Evolutionary conservation across 2,797 vertebrate genomes (phyloP).

Genomic region (Babyrousa celebensis): DNA sequence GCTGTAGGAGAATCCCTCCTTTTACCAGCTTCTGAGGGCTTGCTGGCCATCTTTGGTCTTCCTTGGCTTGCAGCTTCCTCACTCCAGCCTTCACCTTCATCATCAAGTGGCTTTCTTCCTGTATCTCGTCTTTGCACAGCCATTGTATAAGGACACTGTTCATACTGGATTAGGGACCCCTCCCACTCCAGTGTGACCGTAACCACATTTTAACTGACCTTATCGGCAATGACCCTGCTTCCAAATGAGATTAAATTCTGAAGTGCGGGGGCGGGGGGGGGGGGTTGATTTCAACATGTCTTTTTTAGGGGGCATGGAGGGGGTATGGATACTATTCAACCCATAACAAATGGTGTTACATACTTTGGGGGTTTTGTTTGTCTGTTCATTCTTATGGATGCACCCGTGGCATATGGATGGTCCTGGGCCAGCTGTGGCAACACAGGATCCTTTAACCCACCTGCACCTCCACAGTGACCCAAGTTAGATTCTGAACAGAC

Average conservation of each 20-base stretch:
- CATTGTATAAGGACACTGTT: not conserved
- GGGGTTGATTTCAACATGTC: not conserved
- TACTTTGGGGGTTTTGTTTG: too few species aligned
- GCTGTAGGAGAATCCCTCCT: not conserved
- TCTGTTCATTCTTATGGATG: too few species aligned
- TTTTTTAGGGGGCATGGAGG: not conserved
- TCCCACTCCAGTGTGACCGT: not conserved
- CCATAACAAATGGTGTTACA: not conserved
- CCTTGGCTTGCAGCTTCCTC: not conserved
- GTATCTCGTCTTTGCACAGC: not conserved
- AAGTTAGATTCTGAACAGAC: too few species aligned
- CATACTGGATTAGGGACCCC: not conserved
- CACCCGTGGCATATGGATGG: too few species aligned
- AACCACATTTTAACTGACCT: not conserved
- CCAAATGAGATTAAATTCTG: not conserved
- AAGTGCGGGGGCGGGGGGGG: not conserved
- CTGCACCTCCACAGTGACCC: too few species aligned
- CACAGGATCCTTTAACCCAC: too few species aligned
- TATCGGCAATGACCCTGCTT: not conserved
- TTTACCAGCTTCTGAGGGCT: not conserved
- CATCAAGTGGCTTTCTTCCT: not conserved
- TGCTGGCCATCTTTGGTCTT: not conserved
- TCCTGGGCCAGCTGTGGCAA: not conserved
- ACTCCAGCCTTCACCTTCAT: not conserved
- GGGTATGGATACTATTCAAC: not conserved